Percentiles rank a stretch among this genome's conserved stretches.
These are phyloP conservation scores for Drosophila monieri DNA, from an alignment of 2,888 invertebrate genomes.

Conservation along the genomic window DNA sequence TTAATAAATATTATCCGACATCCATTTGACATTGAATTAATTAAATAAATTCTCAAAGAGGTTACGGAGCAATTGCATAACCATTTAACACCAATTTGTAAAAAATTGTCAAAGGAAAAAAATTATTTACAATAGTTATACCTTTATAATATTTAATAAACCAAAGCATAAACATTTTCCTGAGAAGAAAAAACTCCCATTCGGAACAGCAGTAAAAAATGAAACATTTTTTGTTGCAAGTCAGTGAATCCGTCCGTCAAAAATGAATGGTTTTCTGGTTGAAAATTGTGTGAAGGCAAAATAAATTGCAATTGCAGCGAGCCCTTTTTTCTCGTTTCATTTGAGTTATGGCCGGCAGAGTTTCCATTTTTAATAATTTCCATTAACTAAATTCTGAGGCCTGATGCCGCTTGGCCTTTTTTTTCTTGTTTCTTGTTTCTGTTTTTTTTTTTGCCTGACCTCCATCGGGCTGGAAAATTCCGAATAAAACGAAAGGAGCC, in stretches of 20 bases:
- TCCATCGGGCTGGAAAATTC: conserved; percentile 46
- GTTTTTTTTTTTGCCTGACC: conserved; percentile 57
- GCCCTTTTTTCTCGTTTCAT: not conserved
- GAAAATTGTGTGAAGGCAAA: conserved; percentile 1
- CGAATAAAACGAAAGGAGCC: conserved; percentile 12
- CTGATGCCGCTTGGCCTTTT: conserved; percentile 19
- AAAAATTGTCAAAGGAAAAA: not conserved
- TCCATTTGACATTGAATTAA: not conserved
- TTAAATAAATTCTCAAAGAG: not conserved
- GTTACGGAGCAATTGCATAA: not conserved
- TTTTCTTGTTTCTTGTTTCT: conserved; percentile 12
- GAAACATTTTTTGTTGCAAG: conserved; percentile 39
- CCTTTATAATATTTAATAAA: conserved; percentile 8
- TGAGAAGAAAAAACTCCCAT: conserved; percentile 2
- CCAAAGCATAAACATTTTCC: conserved; percentile 24
- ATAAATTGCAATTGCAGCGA: conserved; percentile 30
- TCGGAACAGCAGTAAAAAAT: conserved; percentile 34
- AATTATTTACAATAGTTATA: not conserved
- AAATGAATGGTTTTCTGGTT: conserved; percentile 6
- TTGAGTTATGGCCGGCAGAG: conserved; percentile 27
- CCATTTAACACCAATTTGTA: not conserved
- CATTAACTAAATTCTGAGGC: conserved; percentile 67
- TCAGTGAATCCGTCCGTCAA: conserved; percentile 36
- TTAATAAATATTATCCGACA: not conserved
- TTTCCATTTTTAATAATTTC: conserved; percentile 61